These are phyloP conservation scores for Epinephelus fuscoguttatus DNA, from an alignment of 2,113 vertebrate genomes.

Conservation along the genomic window DNA sequence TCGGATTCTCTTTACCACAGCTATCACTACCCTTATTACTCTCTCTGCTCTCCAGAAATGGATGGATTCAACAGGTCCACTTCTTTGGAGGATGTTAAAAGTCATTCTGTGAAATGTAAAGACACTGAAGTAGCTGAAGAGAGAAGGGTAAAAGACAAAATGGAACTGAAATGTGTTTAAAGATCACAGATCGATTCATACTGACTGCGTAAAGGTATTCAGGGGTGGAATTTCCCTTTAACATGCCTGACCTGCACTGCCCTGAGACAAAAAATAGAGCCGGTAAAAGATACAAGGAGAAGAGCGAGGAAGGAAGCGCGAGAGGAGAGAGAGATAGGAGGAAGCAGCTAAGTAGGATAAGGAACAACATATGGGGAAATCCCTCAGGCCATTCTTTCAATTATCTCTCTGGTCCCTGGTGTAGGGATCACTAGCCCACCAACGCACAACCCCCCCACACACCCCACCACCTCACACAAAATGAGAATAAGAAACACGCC, in stretches of 20 bases:
- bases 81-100: conserved; percentile 19
- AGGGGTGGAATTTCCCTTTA: conserved; percentile 12
- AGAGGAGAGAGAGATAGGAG: conserved; percentile 3
- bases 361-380: conserved; percentile 53
- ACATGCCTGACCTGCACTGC: background rate
- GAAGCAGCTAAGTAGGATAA: conserved; percentile 44
- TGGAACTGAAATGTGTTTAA: background rate
- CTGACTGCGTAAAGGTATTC: background rate
- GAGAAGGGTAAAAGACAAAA: conserved; percentile 6
- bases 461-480: conserved; percentile 14
- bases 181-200: background rate
- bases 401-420: conserved; percentile 66
- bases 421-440: conserved; percentile 54
- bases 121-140: background rate
- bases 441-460: conserved; percentile 32
- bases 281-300: conserved; percentile 15
- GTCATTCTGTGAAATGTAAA: conserved; percentile 8
- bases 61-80: conserved; percentile 2
- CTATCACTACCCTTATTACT: background rate
- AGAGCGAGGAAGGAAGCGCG: background rate
- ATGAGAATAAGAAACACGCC: conserved; percentile 9
- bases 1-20: background rate
- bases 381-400: conserved; percentile 69
- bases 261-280: conserved; percentile 9
- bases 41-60: background rate